Percentiles rank a stretch among this genome's conserved stretches.
phyloP scores from a whole-genome alignment of 2,113 vertebrate genomes.

The Rhadina sibilatrix region DNA sequence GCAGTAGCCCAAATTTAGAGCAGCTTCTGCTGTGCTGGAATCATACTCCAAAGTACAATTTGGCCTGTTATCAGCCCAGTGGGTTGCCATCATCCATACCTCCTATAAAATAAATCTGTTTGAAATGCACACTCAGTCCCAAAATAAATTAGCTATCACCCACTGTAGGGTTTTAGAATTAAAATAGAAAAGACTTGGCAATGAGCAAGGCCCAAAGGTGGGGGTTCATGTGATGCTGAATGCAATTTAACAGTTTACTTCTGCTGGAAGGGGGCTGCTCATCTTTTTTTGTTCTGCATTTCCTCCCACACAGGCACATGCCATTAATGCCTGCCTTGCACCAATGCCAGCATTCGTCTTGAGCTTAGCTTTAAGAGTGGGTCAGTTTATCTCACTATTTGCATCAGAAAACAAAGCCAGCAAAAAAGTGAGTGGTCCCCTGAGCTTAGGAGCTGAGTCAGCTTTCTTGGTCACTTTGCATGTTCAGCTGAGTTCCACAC shows the following conservation, averaged over 20 bases:
- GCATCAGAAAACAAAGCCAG: background rate
- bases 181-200: background rate
- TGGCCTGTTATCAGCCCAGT: background rate
- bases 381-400: background rate
- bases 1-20: background rate
- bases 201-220: background rate
- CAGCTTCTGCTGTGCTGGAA: background rate
- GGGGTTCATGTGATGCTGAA: background rate
- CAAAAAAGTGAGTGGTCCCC: background rate
- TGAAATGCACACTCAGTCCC: background rate
- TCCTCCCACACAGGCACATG: background rate
- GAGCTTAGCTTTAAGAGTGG: background rate
- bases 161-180: background rate
- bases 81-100: background rate
- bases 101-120: constrained; percentile 24
- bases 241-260: background rate
- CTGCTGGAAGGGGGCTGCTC: background rate
- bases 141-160: constrained; percentile 20
- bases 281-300: background rate
- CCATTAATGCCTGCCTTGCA: background rate
- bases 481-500: accelerated
- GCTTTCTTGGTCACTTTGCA: background rate
- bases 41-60: background rate
- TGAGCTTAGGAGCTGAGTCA: background rate
- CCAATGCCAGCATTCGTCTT: background rate